phyloP scores from a whole-genome alignment of 2,113 vertebrate genomes.

The Equus przewalskii region DNA sequence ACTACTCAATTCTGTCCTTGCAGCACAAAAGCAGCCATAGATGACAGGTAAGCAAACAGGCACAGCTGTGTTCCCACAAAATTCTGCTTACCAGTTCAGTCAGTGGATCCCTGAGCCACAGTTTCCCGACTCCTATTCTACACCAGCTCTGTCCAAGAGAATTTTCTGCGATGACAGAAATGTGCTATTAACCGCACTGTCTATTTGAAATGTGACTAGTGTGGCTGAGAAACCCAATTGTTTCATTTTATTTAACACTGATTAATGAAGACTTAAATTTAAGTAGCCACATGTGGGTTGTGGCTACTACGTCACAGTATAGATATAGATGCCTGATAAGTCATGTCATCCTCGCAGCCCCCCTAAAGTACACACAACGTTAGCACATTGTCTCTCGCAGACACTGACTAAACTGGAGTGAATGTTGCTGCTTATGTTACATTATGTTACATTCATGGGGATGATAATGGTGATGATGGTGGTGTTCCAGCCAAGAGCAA shows the following conservation, averaged over 20 bases:
- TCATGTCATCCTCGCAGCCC: no score
- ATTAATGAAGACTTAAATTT: neutral
- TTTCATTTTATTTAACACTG: neutral
- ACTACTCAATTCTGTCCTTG: neutral
- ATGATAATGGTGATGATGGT: rapidly evolving
- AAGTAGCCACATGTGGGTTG: neutral
- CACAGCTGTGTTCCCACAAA: no score
- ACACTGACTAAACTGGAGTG: neutral
- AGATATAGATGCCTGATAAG: neutral
- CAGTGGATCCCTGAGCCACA: neutral
- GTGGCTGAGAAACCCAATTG: neutral
- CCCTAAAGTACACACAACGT: no score
- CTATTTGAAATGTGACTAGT: neutral
- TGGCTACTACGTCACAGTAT: neutral
- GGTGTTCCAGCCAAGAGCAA: neutral
- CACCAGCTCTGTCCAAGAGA: no score
- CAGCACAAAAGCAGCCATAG: neutral
- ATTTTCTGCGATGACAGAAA: neutral
- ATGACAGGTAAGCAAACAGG: neutral
- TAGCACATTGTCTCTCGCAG: neutral
- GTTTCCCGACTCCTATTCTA: neutral
- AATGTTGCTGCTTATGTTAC: neutral
- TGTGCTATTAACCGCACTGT: rapidly evolving
- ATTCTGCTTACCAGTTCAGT: neutral
- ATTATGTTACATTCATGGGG: neutral